Percentiles rank a stretch among this genome's conserved stretches.
Conservation (phyloP, 2,888 invertebrate species). For the Metopia argyrocephala region DNA sequence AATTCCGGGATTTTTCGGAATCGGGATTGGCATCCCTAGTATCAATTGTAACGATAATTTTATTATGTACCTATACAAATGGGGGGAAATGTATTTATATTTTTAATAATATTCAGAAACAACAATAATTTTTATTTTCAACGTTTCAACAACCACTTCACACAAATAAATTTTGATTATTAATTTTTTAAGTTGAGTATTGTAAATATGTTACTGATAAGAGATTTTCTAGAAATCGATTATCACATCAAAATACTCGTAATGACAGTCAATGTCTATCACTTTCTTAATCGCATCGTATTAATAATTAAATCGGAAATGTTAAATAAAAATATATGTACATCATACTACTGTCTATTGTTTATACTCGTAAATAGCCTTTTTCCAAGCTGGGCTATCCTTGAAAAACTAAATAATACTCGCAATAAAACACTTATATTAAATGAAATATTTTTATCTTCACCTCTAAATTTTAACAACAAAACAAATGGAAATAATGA, state of each 20-base stretch:
- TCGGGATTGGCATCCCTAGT: no score
- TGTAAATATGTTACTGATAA: not conserved
- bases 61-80: no score
- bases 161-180: not conserved
- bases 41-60: no score
- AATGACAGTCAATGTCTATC: conserved; percentile 42
- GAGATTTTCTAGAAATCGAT: not conserved
- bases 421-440: not conserved
- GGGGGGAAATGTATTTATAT: no score
- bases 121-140: no score
- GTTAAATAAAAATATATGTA: conserved; percentile 19
- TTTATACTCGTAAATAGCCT: not conserved
- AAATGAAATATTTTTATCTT: not conserved
- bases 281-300: conserved; percentile 28
- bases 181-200: not conserved
- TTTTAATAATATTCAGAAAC: no score
- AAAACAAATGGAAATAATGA: not conserved
- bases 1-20: no score
- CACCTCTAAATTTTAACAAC: not conserved
- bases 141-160: no score
- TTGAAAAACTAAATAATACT: not conserved
- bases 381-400: conserved; percentile 12
- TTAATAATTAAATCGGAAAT: conserved; percentile 11
- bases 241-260: conserved; percentile 11
- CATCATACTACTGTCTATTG: conserved; percentile 3